Evolutionary conservation across 2,797 vertebrate species (phyloP), one percentile per base, ranked within the genome.

Genomic region (Vespertilio murinus): DNA sequence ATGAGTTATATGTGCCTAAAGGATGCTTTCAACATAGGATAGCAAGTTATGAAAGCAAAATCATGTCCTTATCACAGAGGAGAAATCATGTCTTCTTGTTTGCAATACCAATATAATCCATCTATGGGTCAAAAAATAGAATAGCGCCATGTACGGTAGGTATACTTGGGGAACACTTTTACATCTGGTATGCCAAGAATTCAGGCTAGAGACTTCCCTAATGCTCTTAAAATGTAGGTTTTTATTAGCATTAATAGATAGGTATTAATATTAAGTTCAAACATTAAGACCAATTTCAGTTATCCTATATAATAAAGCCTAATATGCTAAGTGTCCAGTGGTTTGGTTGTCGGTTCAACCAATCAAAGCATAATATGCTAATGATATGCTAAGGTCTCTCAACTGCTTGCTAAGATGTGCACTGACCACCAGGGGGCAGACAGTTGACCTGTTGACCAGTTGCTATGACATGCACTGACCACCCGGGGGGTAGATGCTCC

Each of bases 31-130:
- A 49, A 71, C 10, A 92, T n/a, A 54, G 25, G 42, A 65, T 6
- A 93, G 23, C 38, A 94, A 81, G 78, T 88, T 59, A 59, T 33
- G 30, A 82, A 14, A 79, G 52, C 59, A 94, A 94, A 87, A 38
- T 7, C 52, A 69, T 2, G 16, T 2, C 49, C 30, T 73, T 11
- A 22, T 30, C 74, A 75, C 67, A 69, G 30, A 88, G 61, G 14
- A 82, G 6, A 84, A 80, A 33, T 73, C 64, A 45, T 47, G 2
- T 17, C 49, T 71, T 88, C 64, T 80, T 89, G 4, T 65, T 70
- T 94, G 22, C 67, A 70, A 5, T 28, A 33, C 18, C 6, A n/a
- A 14, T 35, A 22, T 6, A n/a, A 54, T 14, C 47, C 17, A 64
- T 52, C 30, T 16, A 0, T 35, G 52, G 20, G 6, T 69, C 85